Percentiles rank a stretch among this genome's conserved stretches.
These are phyloP conservation scores for Tapirus terrestris DNA, from an alignment of 2,113 vertebrate species.

Conservation along the genomic window DNA sequence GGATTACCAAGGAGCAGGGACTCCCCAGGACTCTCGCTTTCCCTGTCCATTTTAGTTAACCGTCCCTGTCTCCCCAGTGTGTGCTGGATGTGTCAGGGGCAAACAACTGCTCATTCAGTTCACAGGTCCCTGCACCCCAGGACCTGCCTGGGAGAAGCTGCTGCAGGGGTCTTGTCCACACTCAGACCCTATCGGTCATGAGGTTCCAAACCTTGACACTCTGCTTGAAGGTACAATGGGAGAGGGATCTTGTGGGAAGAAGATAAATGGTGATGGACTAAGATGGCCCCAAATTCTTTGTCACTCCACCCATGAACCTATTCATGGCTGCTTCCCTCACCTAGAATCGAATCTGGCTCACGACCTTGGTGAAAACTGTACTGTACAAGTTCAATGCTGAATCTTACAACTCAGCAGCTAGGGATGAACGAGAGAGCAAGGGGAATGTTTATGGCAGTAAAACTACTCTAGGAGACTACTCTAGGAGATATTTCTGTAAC, in stretches of 20 bases:
- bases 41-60: background rate
- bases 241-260: background rate
- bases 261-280: background rate
- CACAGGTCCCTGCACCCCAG: background rate
- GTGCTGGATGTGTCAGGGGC: background rate
- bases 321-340: background rate
- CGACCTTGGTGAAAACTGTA: background rate
- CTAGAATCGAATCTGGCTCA: background rate
- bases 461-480: background rate
- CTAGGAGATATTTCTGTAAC: background rate
- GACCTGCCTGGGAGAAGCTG: background rate
- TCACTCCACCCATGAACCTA: background rate
- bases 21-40: background rate
- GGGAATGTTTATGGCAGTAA: no score
- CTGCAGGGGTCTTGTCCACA: background rate
- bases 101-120: background rate
- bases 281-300: background rate
- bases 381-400: background rate
- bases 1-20: background rate
- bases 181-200: background rate
- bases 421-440: background rate
- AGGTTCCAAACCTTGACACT: background rate
- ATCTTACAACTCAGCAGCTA: background rate
- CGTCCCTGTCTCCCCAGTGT: accelerated
- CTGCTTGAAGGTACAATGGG: background rate